A percentile compares a stretch with the other conserved stretches of the same genome.
These are phyloP conservation scores for Fragum whitleyi DNA, from an alignment of 2,888 invertebrate genomes.

Conservation along the genomic window DNA sequence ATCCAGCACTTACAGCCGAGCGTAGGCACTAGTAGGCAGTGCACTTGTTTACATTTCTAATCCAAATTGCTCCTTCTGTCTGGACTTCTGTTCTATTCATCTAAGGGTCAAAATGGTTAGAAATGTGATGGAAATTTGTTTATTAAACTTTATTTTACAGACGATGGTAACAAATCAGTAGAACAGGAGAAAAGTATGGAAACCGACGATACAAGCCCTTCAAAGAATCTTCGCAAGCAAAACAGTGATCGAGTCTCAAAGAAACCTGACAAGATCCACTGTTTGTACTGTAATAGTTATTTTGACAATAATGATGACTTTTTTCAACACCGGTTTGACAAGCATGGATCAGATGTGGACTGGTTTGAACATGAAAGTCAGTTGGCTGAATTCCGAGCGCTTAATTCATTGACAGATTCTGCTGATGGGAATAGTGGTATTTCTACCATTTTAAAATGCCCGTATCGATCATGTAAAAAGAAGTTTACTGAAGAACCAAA, in stretches of 20 bases:
- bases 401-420: neutral
- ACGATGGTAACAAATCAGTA: neutral
- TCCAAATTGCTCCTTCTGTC: too few relatives aligned
- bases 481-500: neutral
- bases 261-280: neutral
- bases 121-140: too few relatives aligned
- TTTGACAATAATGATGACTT: neutral
- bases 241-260: neutral
- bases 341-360: neutral
- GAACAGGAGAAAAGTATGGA: neutral
- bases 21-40: too few relatives aligned
- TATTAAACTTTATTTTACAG: too few relatives aligned
- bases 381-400: neutral
- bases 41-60: too few relatives aligned
- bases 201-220: neutral
- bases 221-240: neutral
- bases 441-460: neutral
- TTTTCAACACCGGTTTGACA: neutral
- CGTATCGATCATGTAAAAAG: neutral
- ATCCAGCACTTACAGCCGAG: too few relatives aligned
- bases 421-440: too few relatives aligned
- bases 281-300: neutral
- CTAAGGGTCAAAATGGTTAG: too few relatives aligned
- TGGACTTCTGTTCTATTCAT: too few relatives aligned
- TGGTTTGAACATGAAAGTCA: neutral